Evolutionary conservation across 1,140 invertebrate genomes (phyloP), one percentile per base, ranked within the genome.

Genomic region (Dendrolimus kikuchii): DNA sequence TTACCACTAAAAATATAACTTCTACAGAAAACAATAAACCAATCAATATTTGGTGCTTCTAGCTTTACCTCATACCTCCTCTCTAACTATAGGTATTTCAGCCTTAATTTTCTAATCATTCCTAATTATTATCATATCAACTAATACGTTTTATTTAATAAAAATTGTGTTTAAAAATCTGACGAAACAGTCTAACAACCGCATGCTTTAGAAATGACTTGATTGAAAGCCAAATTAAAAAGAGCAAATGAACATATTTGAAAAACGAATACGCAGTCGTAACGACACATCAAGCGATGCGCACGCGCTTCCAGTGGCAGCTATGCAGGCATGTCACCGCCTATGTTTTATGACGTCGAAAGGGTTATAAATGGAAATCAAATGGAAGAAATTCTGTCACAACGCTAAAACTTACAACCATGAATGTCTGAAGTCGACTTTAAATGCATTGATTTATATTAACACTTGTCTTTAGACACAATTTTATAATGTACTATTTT

Each of bases 381-480:
- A 76, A 64, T 56, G 65, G 65, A 60, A 63, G 54, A 61, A 68
- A 70, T 74, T 67, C 69, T 66, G 62, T 69, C 64, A 66, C 60
- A 61, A 59, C 59, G 59, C 64, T 68, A 60, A 70, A 61, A 71
- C 54, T 65, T 66, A 67, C 49, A 53, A 53, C 58, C 49, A 59
- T 58, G 63, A 68, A 66, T 61, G 68, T 62, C 66, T 68, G 65
- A 62, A 57, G 50, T 63, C 55, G 74, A 74, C 76, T 76, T 76
- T 75, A 78, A 75, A 69, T 51, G 54, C 59, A 57, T 71, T 72
- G 75, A 76, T 74, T 76, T 74, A 78, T 74, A 9, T 9, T 39
- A 10, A 39, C 9, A 39, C 48, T 49, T 40, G 40, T 39, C 48
- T 38, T 46, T 37, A 46, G 46, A 36, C 6, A 46, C 23, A 5